Evolutionary conservation across 2,797 vertebrate species (phyloP).

Genomic region (Enteromius thamalakanensis): DNA sequence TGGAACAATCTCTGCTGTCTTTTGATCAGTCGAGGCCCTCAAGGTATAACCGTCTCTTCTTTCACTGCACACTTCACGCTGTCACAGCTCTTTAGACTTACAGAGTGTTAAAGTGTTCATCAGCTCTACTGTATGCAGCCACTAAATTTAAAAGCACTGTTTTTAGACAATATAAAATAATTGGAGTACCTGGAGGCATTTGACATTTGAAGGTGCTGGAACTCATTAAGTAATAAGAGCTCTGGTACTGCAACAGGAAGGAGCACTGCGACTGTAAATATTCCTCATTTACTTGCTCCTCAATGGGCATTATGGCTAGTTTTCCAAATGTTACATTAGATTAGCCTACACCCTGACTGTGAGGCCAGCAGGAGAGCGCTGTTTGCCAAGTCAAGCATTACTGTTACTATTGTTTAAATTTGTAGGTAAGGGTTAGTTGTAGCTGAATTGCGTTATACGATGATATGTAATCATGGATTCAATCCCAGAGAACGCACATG

Average conservation of each 20-base stretch:
- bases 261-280: not conserved
- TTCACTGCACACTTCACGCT: constrained; percentile 40
- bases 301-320: not conserved
- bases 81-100: constrained; percentile 50
- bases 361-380: not conserved
- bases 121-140: constrained; percentile 30
- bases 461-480: too few relatives aligned
- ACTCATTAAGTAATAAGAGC: constrained; percentile 33
- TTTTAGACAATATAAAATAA: constrained; percentile 20
- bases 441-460: too few relatives aligned
- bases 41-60: constrained; percentile 56
- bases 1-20: constrained; percentile 54
- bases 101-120: constrained; percentile 38
- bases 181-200: not conserved
- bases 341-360: not conserved
- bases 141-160: constrained; percentile 27
- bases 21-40: constrained; percentile 56
- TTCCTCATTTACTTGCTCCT: not conserved
- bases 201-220: constrained; percentile 25
- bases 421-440: not conserved
- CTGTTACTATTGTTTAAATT: not conserved
- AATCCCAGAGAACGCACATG: too few relatives aligned
- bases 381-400: not conserved
- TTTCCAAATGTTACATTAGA: constrained; percentile 30
- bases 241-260: constrained; percentile 22